Percentiles rank a stretch among this genome's conserved stretches.
These are phyloP conservation scores for Propithecus coquereli DNA, from an alignment of 2,113 vertebrate genomes.

Conservation along the genomic window DNA sequence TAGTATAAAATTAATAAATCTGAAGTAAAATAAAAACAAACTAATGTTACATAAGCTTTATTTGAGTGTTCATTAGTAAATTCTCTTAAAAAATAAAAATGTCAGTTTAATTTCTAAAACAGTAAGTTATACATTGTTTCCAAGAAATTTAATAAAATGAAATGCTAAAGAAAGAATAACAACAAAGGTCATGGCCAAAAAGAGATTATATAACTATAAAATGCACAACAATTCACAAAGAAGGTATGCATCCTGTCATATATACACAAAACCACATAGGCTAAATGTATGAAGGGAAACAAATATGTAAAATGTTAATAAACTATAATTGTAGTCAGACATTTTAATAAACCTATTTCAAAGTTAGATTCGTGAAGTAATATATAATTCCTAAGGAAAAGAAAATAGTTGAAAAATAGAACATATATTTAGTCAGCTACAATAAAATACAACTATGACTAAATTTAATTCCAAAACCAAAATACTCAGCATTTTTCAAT, in stretches of 20 bases:
- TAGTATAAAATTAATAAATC: neutral
- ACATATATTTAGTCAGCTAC: neutral
- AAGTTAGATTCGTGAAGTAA: neutral
- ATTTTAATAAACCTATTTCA: neutral
- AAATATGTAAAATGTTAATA: neutral
- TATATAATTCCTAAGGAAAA: neutral
- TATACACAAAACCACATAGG: neutral
- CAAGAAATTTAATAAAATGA: neutral
- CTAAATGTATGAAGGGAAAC: neutral
- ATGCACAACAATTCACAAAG: neutral
- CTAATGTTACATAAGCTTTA: neutral
- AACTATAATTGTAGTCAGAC: neutral
- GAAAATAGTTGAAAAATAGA: neutral
- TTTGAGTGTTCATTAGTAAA: neutral
- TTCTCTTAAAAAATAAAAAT: neutral
- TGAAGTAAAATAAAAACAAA: neutral
- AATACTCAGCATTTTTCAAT: neutral
- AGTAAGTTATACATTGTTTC: neutral
- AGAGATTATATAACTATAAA: neutral
- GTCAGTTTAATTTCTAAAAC: neutral
- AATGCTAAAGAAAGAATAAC: neutral
- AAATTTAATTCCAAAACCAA: neutral
- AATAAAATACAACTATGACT: neutral
- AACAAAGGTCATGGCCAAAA: neutral
- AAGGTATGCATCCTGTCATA: neutral